Evolutionary conservation across 2,888 invertebrate genomes (phyloP).

Genomic region (Synergus japonicus): DNA sequence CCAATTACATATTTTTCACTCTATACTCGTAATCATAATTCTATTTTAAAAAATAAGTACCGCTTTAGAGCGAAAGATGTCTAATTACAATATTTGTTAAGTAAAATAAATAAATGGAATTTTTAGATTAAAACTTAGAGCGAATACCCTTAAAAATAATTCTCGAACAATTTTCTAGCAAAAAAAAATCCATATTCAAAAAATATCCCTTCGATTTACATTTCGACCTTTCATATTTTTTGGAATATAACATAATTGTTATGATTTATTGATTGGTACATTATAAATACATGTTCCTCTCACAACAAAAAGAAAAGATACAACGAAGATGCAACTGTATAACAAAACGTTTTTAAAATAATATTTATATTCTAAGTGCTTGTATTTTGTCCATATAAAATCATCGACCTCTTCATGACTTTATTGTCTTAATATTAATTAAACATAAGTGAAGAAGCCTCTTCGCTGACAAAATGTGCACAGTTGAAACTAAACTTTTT

Average conservation of each 20-base stretch:
- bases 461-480: neutral
- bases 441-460: neutral
- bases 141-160: too few species aligned
- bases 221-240: too few species aligned
- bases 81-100: too few species aligned
- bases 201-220: too few species aligned
- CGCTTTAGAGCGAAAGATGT: too few species aligned
- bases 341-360: neutral
- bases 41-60: too few species aligned
- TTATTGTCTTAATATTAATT: neutral
- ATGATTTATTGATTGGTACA: neutral
- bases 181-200: too few species aligned
- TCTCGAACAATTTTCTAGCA: too few species aligned
- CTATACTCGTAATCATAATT: too few species aligned
- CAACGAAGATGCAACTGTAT: constrained; percentile 1
- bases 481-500: neutral
- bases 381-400: neutral
- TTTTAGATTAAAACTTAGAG: too few species aligned
- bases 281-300: neutral
- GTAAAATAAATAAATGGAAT: too few species aligned
- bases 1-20: too few species aligned
- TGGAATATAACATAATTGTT: neutral
- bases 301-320: neutral
- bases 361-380: neutral
- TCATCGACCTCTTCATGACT: neutral